Evolutionary conservation across 2,797 vertebrate genomes (phyloP), one percentile per base, ranked within the genome.

Genomic region (Tapirus indicus): DNA sequence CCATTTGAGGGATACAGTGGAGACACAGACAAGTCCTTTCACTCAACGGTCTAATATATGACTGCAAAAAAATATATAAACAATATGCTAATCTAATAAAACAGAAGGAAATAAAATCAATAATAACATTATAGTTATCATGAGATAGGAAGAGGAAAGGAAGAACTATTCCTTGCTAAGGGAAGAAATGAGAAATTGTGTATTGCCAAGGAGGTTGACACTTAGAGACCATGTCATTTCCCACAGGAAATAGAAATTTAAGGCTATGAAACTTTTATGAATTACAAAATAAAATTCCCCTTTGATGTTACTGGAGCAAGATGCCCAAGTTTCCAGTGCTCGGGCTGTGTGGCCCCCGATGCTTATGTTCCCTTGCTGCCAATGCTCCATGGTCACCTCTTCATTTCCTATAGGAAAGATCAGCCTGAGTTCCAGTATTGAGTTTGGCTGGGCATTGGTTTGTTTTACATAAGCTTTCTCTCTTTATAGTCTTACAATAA

Each of bases 261-360:
- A 91, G 5, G 5, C 12, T 60, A 27, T 32, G 21, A 80, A 84
- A 8, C 12, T 35, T 56, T 14, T 41, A 44, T 29, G 29, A 84
- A 56, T 72, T 52, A 23, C 54, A n/a, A 41, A 66, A 79, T n/a
- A 41, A 78, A 72, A 9, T 5, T 44, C 23, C 2, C 4, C 1
- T 35, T 71, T 90, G 18, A 12, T 83, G 35, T 27, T 78, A 25
- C 32, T 32, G 41, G 1, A 66, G 7, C 0, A 9, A 27, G 16
- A 35, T 52, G 1, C 1, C 27, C 6, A 0, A 0, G 2, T 29
- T 29, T 74, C 0, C 14, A 17, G 12, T 20, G 1, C 6, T 75
- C 35, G 2, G 23, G 2, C 16, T 60, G 1, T n/a, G 8, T 1
- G 1, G 11, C 5, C 23, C 13, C 49, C 1, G 4, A 9, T 7